Evolutionary conservation across 2,113 vertebrate species (phyloP), one percentile per base, ranked within the genome.

Genomic region (Actinemys pallida): DNA sequence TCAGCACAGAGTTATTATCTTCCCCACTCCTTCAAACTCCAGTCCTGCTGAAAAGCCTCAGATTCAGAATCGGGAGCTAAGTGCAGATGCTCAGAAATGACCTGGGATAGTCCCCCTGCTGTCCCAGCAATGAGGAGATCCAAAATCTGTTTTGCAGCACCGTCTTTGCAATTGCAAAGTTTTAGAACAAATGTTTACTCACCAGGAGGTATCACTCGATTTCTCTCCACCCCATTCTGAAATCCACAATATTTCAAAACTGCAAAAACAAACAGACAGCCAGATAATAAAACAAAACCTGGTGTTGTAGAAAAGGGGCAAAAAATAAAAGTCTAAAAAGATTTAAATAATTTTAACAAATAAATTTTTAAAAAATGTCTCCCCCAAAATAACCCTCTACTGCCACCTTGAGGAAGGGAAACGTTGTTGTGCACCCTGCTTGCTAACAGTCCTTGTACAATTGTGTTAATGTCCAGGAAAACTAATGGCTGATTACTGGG

Each of bases 371-470:
- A 13, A 75, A 6, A 8, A 65, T 62, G 29, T 16, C 39, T 76
- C 42, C 39, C 12, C 80, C 57, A 91, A 62, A 52, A 79, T 81
- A 79, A 59, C 72, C 42, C 85, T 94, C 45, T 91, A 65, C 81
- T 65, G 59, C 86, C 93, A 94, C 75, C 93, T 94, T 31, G 93
- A 81, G 89, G 88, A 84, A 72, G 42, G 81, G 50, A 88, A 72
- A 88, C n/a, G 88, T 80, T 56, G 81, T 52, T 47, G 39, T 80
- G n/a, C 7, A 22, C 39, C 9, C 52, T 35, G 17, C 11, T 45
- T 52, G 19, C 19, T 31, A 29, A 72, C 20, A 25, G 17, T 69
- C 19, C 53, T 82, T 59, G 42, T 31, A 49, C 19, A 57, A n/a
- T 35, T 52, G 10, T 49, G 11, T 31, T 39, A 76, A 62, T 47